Percentiles rank a stretch among this genome's conserved stretches.
phyloP scores from a whole-genome alignment of 2,797 vertebrate species.

The Sebastes steindachneri region DNA sequence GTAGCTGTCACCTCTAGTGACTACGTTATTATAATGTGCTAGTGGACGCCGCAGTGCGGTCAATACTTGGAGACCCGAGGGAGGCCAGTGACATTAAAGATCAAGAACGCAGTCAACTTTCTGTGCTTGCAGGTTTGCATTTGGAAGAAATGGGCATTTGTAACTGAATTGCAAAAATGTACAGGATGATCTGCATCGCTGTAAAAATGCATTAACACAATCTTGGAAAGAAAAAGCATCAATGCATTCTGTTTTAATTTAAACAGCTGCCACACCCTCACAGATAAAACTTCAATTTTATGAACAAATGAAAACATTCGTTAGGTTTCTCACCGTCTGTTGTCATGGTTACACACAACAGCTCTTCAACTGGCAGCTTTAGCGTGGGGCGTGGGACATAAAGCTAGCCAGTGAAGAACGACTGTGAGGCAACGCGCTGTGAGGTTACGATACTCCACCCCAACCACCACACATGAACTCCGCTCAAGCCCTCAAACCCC shows the following conservation, averaged over 20 bases:
- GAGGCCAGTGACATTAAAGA: conserved; percentile 13
- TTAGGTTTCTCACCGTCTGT: conserved; percentile 52
- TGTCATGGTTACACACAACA: conserved; percentile 90
- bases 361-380: conserved; percentile 93
- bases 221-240: not conserved
- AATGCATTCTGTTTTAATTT: not conserved
- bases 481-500: not conserved
- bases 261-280: conserved; percentile 10
- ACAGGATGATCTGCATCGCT: not conserved
- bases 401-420: conserved; percentile 93
- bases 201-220: not conserved
- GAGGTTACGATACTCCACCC: conserved; percentile 21
- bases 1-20: conserved; percentile 10
- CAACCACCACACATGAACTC: not conserved
- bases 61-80: conserved; percentile 56
- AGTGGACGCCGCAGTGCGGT: conserved; percentile 58
- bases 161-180: not conserved
- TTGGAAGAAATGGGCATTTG: not conserved
- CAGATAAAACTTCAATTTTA: not conserved
- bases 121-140: not conserved
- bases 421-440: conserved; percentile 87
- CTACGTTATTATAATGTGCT: conserved; percentile 5
- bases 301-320: not conserved
- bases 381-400: conserved; percentile 80
- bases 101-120: conserved; percentile 7